Evolutionary conservation across 2,888 invertebrate genomes (phyloP).

Genomic region (Saturnia pavonia): DNA sequence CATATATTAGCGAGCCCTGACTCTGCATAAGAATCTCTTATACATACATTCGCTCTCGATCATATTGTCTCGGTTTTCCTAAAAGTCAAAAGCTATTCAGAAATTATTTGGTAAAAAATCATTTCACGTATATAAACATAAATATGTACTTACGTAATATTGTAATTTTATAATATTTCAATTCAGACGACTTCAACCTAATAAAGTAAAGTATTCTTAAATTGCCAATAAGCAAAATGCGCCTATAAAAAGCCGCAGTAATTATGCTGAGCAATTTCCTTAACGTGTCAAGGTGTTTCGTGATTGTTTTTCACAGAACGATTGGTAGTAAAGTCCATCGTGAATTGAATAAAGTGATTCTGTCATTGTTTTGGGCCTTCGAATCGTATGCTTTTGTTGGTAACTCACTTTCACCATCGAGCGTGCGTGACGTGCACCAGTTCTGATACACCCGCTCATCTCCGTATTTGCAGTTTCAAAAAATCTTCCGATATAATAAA

Average conservation of each 20-base stretch:
- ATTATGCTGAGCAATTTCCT: slow-evolving; percentile 36
- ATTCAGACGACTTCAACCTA: not conserved
- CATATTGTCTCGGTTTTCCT: not conserved
- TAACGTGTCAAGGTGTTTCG: slow-evolving; percentile 43
- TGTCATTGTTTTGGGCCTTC: slow-evolving; percentile 49
- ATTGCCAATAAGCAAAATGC: slow-evolving; percentile 32
- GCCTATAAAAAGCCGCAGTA: slow-evolving; percentile 29
- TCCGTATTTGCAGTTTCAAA: not conserved
- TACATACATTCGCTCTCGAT: not conserved
- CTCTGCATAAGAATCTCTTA: not conserved
- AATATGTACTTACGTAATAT: slow-evolving; percentile 1
- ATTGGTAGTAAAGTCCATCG: slow-evolving; percentile 16
- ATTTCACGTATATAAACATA: not conserved
- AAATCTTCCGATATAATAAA: not conserved
- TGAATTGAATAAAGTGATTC: slow-evolving; percentile 44
- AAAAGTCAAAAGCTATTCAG: not conserved
- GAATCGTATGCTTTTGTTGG: slow-evolving; percentile 54
- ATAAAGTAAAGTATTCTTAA: slow-evolving; percentile 24
- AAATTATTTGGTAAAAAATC: not conserved
- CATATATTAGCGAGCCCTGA: not conserved
- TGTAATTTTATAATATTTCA: not conserved
- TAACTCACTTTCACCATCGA: slow-evolving; percentile 60
- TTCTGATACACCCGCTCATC: slow-evolving; percentile 13
- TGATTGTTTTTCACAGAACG: slow-evolving; percentile 30
- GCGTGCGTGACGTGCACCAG: slow-evolving; percentile 46